Evolutionary conservation across 1,140 invertebrate genomes (phyloP), one percentile per base, ranked within the genome.

Genomic region (Brachionus manjavacas): DNA sequence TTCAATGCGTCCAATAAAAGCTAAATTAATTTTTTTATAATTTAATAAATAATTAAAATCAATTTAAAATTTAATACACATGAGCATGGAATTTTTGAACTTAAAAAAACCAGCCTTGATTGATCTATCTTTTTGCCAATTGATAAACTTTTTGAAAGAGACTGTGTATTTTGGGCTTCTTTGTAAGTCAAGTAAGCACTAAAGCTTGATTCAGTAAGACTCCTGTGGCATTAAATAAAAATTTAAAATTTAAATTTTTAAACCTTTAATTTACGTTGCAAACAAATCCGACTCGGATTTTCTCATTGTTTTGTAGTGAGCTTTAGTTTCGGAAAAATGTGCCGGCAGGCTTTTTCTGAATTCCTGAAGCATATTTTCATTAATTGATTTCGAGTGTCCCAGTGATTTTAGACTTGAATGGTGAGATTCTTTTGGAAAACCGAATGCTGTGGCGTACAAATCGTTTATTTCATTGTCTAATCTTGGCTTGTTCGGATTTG

Each of bases 151-250:
- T 28, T 39, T 25, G 49, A 60, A 3, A 60, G 9, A 23, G 16
- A 8, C 8, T 7, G 76, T 55, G 28, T 49, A 52, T 49, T 64
- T 64, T 64, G 31, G 52, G 20, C 20, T 64, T 68, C 11, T 68
- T 41, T 81, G 52, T 46, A 68, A 64, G 52, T 81, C 25, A 64
- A 41, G 41, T 81, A 81, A 6, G 79, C 64, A 9, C 66, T 64
- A 43, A 81, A 81, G 28, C 52, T 81, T 31, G 79, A 81, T 25
- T 81, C 52, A 9, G 79, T 81, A 12, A 60, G 31, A 35, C 79
- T 81, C 76, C 76, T 80, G 16, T 41, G 35, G 8, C n/a, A 72
- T 8, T 31, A 14, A 14, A 16, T 72, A 39, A 72, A 46, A 72
- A 60, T 60, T 31, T 31, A 31, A 31, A 31, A 31, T 31, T 31